A percentile compares a stretch with the other conserved stretches of the same genome.
Conservation (phyloP, 2,113 vertebrate genomes). For the Neotoma lepida region DNA sequence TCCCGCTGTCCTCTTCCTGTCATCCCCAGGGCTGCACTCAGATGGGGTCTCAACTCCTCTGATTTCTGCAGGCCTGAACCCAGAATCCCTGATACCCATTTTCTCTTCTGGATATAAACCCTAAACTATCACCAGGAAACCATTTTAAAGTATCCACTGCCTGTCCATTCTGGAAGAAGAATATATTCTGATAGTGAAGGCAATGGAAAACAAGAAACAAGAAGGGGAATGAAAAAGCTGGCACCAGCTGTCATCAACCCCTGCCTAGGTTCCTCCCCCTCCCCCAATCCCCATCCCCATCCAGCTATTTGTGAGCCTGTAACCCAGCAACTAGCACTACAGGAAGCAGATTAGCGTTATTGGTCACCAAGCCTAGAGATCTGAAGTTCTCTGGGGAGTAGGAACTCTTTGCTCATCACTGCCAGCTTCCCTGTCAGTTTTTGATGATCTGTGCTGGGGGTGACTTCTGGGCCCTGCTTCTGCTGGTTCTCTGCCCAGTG, state of each 20-base stretch:
- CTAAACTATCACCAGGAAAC: not conserved
- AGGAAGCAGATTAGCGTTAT: not conserved
- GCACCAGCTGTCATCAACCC: not conserved
- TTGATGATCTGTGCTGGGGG: not conserved
- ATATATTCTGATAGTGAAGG: not conserved
- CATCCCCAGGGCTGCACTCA: not conserved
- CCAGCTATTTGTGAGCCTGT: not conserved
- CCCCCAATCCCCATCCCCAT: not conserved
- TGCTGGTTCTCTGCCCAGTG: not conserved
- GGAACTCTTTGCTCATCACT: not conserved
- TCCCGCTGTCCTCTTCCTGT: accelerated
- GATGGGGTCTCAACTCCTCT: too few relatives aligned
- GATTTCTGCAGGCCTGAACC: not conserved
- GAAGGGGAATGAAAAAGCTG: not conserved
- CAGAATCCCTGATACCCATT: not conserved
- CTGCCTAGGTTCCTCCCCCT: not conserved
- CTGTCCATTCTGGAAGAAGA: not conserved
- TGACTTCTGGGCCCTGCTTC: not conserved
- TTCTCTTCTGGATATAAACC: conserved; percentile 31
- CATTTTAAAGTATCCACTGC: not conserved
- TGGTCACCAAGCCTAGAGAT: not conserved
- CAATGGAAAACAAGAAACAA: not conserved
- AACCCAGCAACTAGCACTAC: not conserved
- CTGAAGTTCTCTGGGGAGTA: not conserved
- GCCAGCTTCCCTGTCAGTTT: not conserved